Evolutionary conservation across 2,888 invertebrate genomes (phyloP).

Genomic region (Scaptomyza reducta): DNA sequence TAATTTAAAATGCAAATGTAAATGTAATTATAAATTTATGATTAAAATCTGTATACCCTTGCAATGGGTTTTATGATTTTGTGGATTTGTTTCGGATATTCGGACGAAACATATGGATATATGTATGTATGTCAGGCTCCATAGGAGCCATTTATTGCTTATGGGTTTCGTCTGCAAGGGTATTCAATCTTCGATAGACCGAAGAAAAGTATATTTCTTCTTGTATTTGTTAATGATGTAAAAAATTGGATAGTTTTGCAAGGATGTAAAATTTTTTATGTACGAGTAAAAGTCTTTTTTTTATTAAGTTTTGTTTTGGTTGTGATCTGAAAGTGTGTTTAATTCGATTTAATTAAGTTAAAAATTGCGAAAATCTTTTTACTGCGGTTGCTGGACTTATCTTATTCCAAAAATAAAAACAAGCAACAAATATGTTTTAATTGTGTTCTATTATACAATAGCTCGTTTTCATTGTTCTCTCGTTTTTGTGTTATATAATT

Average conservation of each 20-base stretch:
- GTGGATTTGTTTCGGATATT: background rate
- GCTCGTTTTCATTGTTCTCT: slow-evolving; percentile 27
- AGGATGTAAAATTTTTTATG: slow-evolving; percentile 43
- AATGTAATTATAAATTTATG: slow-evolving; percentile 31
- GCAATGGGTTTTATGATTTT: background rate
- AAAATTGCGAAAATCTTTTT: slow-evolving; percentile 52
- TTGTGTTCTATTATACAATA: slow-evolving; percentile 39
- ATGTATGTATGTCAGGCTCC: slow-evolving; percentile 1
- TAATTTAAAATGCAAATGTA: slow-evolving; percentile 36
- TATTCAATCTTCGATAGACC: slow-evolving; percentile 11
- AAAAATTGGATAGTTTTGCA: slow-evolving; percentile 54
- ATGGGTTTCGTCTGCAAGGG: background rate
- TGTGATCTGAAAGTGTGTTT: slow-evolving; percentile 18
- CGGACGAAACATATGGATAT: background rate
- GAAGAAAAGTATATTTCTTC: background rate
- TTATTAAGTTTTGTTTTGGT: slow-evolving; percentile 7
- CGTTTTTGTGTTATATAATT: slow-evolving; percentile 15
- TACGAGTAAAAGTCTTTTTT: slow-evolving; percentile 40
- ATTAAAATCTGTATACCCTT: slow-evolving; percentile 4
- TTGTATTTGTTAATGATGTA: slow-evolving; percentile 42
- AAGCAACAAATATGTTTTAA: slow-evolving; percentile 15
- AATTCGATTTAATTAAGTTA: slow-evolving; percentile 60
- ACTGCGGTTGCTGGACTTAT: slow-evolving; percentile 27
- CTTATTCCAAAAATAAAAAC: slow-evolving; percentile 22
- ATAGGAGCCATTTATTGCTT: slow-evolving; percentile 12